These are phyloP conservation scores for Chalcis sispes DNA, from an alignment of 2,888 invertebrate species.

Conservation along the genomic window DNA sequence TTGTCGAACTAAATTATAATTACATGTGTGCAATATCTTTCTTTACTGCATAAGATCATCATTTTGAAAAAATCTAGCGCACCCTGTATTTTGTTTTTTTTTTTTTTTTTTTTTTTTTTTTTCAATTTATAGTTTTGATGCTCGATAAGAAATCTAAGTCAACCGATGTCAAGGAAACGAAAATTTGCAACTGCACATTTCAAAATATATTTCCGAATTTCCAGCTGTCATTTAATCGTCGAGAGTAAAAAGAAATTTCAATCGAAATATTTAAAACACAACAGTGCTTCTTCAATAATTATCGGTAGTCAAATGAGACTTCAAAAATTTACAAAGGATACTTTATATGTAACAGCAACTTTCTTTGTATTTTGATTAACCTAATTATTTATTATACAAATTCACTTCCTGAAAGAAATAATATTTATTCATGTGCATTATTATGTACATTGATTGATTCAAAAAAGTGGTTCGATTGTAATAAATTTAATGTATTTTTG, in stretches of 20 bases:
- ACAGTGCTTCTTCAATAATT: not conserved
- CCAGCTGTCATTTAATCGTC: not conserved
- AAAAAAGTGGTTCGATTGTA: conserved; percentile 38
- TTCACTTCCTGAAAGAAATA: conserved; percentile 6
- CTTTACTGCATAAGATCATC: too few relatives aligned
- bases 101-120: not conserved
- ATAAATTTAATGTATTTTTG: not conserved
- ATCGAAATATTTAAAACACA: not conserved
- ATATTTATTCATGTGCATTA: conserved; percentile 17
- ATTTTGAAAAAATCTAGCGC: too few relatives aligned
- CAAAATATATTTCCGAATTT: too few relatives aligned
- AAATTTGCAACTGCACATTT: not conserved
- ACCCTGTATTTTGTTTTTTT: too few relatives aligned
- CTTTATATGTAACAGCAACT: too few relatives aligned
- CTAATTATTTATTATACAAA: not conserved
- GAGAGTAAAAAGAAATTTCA: too few relatives aligned
- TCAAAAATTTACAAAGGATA: too few relatives aligned
- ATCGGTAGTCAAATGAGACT: too few relatives aligned
- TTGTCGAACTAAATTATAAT: too few relatives aligned
- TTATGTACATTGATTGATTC: conserved; percentile 46
- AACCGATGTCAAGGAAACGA: too few relatives aligned
- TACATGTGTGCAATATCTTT: too few relatives aligned
- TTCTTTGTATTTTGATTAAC: not conserved
- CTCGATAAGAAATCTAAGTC: too few relatives aligned
- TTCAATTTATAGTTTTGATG: not conserved